phyloP scores from a whole-genome alignment of 2,113 vertebrate genomes.

The Stegastes partitus region DNA sequence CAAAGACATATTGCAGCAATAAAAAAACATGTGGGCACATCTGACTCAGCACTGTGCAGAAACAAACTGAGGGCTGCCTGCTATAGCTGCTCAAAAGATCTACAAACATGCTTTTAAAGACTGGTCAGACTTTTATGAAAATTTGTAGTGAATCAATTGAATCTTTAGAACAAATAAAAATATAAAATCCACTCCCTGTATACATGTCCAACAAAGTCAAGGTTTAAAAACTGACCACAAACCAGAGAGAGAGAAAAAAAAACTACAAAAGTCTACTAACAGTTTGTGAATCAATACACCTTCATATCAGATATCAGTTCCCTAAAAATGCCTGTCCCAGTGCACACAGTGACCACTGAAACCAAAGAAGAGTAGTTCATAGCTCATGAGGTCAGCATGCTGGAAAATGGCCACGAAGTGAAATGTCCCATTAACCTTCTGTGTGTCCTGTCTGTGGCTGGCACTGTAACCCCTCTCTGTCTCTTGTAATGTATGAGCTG shows the following conservation, averaged over 20 bases:
- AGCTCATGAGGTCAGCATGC: slow-evolving; percentile 48
- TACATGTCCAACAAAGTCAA: neutral
- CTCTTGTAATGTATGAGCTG: slow-evolving; percentile 28
- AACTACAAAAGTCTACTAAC: neutral
- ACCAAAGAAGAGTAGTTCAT: neutral
- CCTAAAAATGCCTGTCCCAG: neutral
- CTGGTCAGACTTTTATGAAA: neutral
- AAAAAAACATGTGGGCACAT: slow-evolving; percentile 31
- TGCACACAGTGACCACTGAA: neutral
- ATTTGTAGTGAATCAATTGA: too few relatives aligned
- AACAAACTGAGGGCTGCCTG: neutral
- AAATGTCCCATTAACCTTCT: slow-evolving; percentile 53
- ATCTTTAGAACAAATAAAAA: too few relatives aligned
- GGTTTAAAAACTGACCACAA: neutral
- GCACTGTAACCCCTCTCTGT: slow-evolving; percentile 20
- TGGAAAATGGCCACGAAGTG: slow-evolving; percentile 45
- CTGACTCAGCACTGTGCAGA: slow-evolving; percentile 1
- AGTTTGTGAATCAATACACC: neutral
- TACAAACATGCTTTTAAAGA: neutral
- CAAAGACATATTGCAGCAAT: slow-evolving; percentile 12
- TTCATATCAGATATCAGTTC: neutral
- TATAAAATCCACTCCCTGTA: too few relatives aligned
- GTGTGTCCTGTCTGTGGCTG: slow-evolving; percentile 38
- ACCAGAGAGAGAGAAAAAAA: neutral
- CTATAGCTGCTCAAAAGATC: neutral